Evolutionary conservation across 2,113 vertebrate genomes (phyloP), one percentile per base, ranked within the genome.

Genomic region (Myiopsitta monachus): DNA sequence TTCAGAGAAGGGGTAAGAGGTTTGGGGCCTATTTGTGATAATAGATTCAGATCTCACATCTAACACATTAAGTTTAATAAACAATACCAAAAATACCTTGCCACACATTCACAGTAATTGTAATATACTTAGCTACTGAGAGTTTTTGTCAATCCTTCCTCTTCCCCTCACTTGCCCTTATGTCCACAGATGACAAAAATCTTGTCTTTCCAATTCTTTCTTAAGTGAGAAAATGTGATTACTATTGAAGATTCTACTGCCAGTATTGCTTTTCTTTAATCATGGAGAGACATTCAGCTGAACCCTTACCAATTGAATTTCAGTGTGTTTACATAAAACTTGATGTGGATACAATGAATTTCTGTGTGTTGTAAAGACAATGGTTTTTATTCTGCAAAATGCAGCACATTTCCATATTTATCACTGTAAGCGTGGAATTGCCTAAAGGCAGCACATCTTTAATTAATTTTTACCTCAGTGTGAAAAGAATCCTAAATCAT

Each of bases 271-370:
- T 92, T 93, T 88, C 89, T 96, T 96, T 95, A 95, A 96, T 95
- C 94, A 88, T 28, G 31, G 36, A 38, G n/a, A 91, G 74, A 95
- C 55, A 91, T 91, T 77, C 92, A 86, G 49, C 49, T 95, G 96
- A 96, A 92, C 91, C 87, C 21, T 94, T 83, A 90, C 88, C 92
- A 95, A 92, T 83, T 91, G 66, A 94, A 91, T 94, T 96, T 93
- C 96, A 92, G 84, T 83, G 82, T 94, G 76, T 96, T 96, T 96
- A 96, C 93, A 95, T 86, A 94, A 95, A 96, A 94, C 30, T 83
- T 81, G 78, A 90, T 93, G 85, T 75, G 87, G 82, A 68, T 96
- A 94, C 89, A 97, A 93, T 96, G 95, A 36, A 44, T 92, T 92
- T 96, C 76, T 90, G 2, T 87, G 43, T 52, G 47, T 83, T 90